Conservation (phyloP, 1,140 invertebrate species). For the Pectinophora gossypiella region DNA sequence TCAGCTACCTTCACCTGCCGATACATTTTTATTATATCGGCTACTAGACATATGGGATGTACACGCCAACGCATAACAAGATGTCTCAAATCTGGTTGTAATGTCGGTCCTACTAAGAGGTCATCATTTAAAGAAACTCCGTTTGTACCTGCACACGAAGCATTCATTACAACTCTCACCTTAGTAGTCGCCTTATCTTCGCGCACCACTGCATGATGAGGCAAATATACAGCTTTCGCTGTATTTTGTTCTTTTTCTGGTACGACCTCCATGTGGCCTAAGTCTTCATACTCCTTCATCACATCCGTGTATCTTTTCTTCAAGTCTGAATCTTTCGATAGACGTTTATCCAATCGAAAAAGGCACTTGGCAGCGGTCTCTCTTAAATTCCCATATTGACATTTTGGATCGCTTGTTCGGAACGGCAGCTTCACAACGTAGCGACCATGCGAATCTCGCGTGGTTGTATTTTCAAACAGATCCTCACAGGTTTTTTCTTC, state of each 20-base stretch:
- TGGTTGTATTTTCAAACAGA: too few relatives aligned
- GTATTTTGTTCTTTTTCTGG: not conserved
- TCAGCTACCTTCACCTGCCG: too few relatives aligned
- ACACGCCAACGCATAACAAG: not conserved
- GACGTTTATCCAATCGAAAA: not conserved
- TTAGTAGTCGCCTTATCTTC: not conserved
- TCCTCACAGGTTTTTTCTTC: not conserved
- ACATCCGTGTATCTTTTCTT: not conserved
- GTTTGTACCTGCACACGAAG: not conserved
- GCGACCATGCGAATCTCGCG: too few relatives aligned
- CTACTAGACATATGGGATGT: not conserved
- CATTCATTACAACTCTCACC: not conserved
- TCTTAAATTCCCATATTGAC: not conserved
- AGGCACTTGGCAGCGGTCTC: not conserved
- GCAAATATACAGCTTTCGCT: slow-evolving; percentile 5
- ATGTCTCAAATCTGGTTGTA: not conserved
- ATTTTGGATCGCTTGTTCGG: not conserved
- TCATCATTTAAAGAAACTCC: not conserved
- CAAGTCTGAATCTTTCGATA: not conserved
- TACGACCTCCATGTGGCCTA: slow-evolving; percentile 7
- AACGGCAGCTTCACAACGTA: too few relatives aligned
- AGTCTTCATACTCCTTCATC: not conserved
- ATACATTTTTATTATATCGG: too few relatives aligned
- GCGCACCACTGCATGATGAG: not conserved
- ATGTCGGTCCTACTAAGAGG: not conserved